These are phyloP conservation scores for Patella pellucida DNA, from an alignment of 2,888 invertebrate genomes.

Conservation along the genomic window DNA sequence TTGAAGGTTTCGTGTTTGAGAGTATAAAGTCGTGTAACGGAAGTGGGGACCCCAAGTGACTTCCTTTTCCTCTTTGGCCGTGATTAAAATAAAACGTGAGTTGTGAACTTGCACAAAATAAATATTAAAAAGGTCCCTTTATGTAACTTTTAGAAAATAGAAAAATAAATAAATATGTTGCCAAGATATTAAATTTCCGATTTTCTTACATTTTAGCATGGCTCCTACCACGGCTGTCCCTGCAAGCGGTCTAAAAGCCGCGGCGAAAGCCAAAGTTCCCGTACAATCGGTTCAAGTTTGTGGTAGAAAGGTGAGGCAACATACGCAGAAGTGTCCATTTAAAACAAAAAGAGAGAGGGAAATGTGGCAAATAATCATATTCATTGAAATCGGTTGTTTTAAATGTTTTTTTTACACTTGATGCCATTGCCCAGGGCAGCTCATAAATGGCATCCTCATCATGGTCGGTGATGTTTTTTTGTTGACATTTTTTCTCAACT, in stretches of 20 bases:
- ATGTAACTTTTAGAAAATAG: too few relatives aligned
- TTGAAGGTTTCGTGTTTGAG: neutral
- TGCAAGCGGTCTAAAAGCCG: conserved; percentile 27
- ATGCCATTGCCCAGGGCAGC: too few relatives aligned
- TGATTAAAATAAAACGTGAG: conserved; percentile 14
- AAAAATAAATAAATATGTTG: neutral
- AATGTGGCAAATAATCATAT: too few relatives aligned
- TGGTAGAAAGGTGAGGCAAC: conserved; percentile 59
- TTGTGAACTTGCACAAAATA: conserved; percentile 17
- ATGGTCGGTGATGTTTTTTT: too few relatives aligned
- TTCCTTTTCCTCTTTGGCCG: conserved; percentile 23
- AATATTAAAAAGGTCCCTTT: neutral
- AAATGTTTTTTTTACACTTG: too few relatives aligned
- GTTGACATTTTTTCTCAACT: too few relatives aligned
- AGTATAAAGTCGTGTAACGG: conserved; percentile 17
- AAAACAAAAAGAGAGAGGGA: too few relatives aligned
- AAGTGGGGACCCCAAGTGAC: conserved; percentile 23
- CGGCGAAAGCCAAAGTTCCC: conserved; percentile 68
- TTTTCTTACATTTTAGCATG: neutral
- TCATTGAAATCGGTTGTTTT: too few relatives aligned
- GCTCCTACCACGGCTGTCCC: conserved; percentile 21
- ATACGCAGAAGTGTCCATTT: too few relatives aligned
- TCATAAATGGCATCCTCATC: too few relatives aligned
- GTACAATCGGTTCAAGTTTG: conserved; percentile 79
- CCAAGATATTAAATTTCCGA: neutral